These are phyloP conservation scores for Brotula barbata DNA, from an alignment of 2,797 vertebrate species.

Conservation along the genomic window DNA sequence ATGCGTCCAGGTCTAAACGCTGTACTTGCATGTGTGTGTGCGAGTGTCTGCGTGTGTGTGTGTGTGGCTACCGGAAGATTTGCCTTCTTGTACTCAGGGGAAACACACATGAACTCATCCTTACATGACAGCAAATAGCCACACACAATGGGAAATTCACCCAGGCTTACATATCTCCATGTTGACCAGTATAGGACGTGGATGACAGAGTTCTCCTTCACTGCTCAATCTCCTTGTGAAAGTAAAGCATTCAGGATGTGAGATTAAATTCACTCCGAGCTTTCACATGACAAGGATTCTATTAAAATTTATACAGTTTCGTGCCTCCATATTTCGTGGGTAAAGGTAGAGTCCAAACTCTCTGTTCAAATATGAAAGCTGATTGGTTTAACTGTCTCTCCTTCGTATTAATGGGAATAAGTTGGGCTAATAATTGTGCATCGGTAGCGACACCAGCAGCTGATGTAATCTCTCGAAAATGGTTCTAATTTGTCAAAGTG, in stretches of 20 bases:
- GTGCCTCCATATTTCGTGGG: background rate
- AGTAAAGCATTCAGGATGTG: too few relatives aligned
- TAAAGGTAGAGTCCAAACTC: conserved; percentile 16
- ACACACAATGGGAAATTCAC: conserved; percentile 13
- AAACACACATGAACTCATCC: conserved; percentile 70
- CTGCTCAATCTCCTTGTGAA: background rate
- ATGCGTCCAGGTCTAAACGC: conserved; percentile 68
- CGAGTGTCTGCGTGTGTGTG: conserved; percentile 27
- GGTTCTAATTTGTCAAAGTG: conserved; percentile 79
- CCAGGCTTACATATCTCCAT: conserved; percentile 39
- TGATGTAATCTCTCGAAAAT: conserved; percentile 76
- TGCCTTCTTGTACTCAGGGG: conserved; percentile 40
- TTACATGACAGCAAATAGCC: conserved; percentile 60
- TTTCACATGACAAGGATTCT: background rate
- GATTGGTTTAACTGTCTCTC: conserved; percentile 24
- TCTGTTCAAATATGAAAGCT: conserved; percentile 29
- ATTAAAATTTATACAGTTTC: conserved; percentile 10
- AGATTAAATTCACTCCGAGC: too few relatives aligned
- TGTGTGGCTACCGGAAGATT: conserved; percentile 33
- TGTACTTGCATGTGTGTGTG: conserved; percentile 32
- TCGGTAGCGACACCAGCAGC: conserved; percentile 57
- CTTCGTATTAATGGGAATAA: conserved; percentile 21
- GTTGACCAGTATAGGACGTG: background rate
- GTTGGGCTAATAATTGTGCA: conserved; percentile 49
- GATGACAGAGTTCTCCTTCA: conserved; percentile 8